A percentile compares a stretch with the other conserved stretches of the same genome.
These are phyloP conservation scores for Acrocephalus kingi DNA, from an alignment of 2,113 vertebrate species.

Conservation along the genomic window DNA sequence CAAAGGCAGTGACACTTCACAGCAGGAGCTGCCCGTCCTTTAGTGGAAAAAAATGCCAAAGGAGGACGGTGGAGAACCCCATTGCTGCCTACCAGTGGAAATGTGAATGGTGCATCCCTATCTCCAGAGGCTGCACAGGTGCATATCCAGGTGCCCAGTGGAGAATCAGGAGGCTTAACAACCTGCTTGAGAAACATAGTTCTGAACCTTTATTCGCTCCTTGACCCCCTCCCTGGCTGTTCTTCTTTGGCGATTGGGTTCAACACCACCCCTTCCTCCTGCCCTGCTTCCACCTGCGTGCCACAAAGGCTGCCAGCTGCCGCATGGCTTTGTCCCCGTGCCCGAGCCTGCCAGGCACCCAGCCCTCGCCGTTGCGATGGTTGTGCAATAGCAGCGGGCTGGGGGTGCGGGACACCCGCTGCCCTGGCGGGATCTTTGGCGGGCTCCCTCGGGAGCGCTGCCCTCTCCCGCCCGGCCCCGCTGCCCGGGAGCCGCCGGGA, in stretches of 20 bases:
- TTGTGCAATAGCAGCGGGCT: background rate
- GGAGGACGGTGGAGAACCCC: accelerated
- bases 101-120: accelerated
- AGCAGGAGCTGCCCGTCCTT: background rate
- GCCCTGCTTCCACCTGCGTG: accelerated
- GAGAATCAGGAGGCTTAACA: background rate
- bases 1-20: background rate
- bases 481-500: background rate
- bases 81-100: accelerated
- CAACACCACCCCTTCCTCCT: background rate
- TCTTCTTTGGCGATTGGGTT: accelerated
- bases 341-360: background rate
- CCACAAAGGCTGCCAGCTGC: background rate
- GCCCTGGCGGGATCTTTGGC: conserved; percentile 12
- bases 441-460: background rate
- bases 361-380: background rate
- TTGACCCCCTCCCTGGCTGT: accelerated
- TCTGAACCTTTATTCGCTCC: accelerated
- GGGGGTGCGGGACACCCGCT: background rate
- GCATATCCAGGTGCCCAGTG: accelerated
- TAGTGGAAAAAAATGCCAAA: background rate
- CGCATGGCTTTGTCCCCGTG: accelerated
- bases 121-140: background rate
- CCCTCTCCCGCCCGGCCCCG: background rate
- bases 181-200: background rate